A percentile compares a stretch with the other conserved stretches of the same genome.
Conservation (phyloP, 2,888 invertebrate species). For the Hemithea aestivaria region DNA sequence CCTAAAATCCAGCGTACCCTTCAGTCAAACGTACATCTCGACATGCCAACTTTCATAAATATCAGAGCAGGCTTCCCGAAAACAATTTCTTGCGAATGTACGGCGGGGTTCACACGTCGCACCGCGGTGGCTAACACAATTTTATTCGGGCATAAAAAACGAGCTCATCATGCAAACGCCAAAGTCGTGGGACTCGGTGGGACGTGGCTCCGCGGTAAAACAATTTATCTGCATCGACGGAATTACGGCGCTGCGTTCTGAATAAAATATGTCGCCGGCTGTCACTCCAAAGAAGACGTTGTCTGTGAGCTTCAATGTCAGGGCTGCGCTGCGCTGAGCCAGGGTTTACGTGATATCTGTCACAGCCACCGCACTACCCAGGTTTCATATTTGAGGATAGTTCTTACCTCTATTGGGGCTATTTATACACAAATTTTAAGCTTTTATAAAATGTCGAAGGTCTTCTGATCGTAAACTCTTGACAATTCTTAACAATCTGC, state of each 20-base stretch:
- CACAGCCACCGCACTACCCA: no score
- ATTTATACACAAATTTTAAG: no score
- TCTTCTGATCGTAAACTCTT: no score
- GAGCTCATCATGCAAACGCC: slow-evolving; percentile 79
- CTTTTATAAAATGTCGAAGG: no score
- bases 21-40: slow-evolving; percentile 59
- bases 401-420: no score
- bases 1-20: slow-evolving; percentile 54
- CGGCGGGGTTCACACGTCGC: slow-evolving; percentile 63
- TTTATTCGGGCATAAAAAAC: slow-evolving; percentile 78
- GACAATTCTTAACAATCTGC: no score
- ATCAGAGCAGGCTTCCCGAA: slow-evolving; percentile 67
- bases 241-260: slow-evolving; percentile 73
- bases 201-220: slow-evolving; percentile 76
- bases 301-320: slow-evolving; percentile 40
- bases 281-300: slow-evolving; percentile 66
- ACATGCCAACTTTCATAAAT: slow-evolving; percentile 73
- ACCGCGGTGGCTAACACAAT: slow-evolving; percentile 71
- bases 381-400: no score
- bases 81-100: slow-evolving; percentile 70
- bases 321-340: slow-evolving; percentile 35
- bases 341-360: no score
- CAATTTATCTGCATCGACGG: slow-evolving; percentile 80
- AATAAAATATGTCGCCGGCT: slow-evolving; percentile 78
- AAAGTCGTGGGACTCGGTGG: slow-evolving; percentile 70